Evolutionary conservation across 2,113 vertebrate genomes (phyloP).

Genomic region (Ceyx cyanopectus): DNA sequence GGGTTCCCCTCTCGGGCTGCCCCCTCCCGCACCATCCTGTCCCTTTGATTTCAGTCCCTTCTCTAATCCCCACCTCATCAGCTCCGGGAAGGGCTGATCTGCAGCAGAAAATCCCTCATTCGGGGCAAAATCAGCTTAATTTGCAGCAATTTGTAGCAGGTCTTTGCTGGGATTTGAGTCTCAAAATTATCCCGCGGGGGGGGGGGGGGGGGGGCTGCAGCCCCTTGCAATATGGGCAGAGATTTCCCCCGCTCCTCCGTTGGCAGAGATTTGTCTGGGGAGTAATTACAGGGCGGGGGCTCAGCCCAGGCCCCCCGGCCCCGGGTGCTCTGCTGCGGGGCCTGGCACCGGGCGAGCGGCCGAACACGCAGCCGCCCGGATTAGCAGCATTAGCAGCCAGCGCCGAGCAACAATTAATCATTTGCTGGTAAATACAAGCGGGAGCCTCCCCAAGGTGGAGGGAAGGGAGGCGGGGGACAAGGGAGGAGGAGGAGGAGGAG

Average conservation of each 20-base stretch:
- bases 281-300: constrained; percentile 50
- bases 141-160: constrained; percentile 85
- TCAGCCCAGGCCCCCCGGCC: background rate
- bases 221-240: constrained; percentile 72
- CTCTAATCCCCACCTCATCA: constrained; percentile 86
- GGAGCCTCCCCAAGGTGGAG: background rate
- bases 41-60: constrained; percentile 74
- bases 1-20: background rate
- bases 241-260: constrained; percentile 33
- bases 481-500: background rate
- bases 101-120: constrained; percentile 85
- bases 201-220: constrained; percentile 42
- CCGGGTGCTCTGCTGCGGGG: background rate
- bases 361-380: constrained; percentile 60
- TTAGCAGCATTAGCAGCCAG: constrained; percentile 67
- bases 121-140: constrained; percentile 87
- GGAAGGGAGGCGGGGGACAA: background rate
- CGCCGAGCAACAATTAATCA: constrained; percentile 64
- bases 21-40: constrained; percentile 50
- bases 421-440: constrained; percentile 56
- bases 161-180: constrained; percentile 84
- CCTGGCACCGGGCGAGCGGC: constrained; percentile 46
- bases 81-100: constrained; percentile 82
- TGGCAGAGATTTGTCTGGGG: constrained; percentile 57
- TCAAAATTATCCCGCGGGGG: constrained; percentile 79